phyloP scores from a whole-genome alignment of 2,888 invertebrate genomes.

The Lasioglossum morio region DNA sequence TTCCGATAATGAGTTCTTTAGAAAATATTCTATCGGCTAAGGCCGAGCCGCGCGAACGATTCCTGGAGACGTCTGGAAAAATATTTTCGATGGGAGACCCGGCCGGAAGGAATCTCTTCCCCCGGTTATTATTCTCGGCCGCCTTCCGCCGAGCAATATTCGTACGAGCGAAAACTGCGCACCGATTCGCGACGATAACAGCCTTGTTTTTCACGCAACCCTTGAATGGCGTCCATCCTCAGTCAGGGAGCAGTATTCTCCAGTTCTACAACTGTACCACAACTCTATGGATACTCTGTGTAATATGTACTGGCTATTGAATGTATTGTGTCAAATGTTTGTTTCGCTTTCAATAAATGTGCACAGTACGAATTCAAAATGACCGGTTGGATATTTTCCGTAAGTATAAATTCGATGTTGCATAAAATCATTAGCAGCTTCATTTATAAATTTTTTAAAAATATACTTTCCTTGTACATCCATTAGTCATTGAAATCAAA shows the following conservation, averaged over 20 bases:
- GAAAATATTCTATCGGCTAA: conserved; percentile 77
- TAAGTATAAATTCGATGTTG: no score
- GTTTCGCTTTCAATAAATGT: no score
- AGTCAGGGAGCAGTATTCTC: not conserved
- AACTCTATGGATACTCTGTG: not conserved
- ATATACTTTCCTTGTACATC: no score
- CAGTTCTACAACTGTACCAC: not conserved
- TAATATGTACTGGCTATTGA: not conserved
- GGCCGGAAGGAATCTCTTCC: conserved; percentile 1
- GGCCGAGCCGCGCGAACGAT: conserved; percentile 74
- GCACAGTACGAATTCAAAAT: no score
- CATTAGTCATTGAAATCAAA: not conserved
- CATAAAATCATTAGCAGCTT: no score
- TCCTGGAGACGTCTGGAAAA: conserved; percentile 72
- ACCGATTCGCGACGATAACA: conserved; percentile 6
- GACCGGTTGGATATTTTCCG: no score
- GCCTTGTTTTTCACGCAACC: not conserved
- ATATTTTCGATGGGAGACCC: conserved; percentile 73
- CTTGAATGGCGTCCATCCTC: not conserved
- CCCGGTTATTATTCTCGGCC: not conserved
- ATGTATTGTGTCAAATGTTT: no score
- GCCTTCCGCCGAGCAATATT: not conserved
- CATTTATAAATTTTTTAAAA: no score
- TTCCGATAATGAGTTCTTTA: conserved; percentile 81
- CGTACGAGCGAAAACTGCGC: not conserved